Conservation (phyloP, 2,888 invertebrate genomes). For the Orthonychiurus folsomi region DNA sequence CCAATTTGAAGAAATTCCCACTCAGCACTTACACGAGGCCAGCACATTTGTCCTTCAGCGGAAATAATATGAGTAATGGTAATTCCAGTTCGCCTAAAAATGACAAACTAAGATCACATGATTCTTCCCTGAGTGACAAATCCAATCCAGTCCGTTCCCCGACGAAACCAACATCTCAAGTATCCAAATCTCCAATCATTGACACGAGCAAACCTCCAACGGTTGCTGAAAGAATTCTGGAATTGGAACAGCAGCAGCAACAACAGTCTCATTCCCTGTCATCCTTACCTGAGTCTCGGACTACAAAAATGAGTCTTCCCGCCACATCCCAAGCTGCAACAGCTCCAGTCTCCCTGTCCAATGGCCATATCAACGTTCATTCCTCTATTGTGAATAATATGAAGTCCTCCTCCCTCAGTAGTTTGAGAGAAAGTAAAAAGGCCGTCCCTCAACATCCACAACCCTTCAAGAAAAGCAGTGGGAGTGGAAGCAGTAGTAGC, state of each 20-base stretch:
- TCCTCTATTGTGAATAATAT: constrained; percentile 10
- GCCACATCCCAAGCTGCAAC: too few species aligned
- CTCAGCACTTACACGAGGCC: constrained; percentile 57
- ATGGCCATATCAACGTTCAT: too few species aligned
- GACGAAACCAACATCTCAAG: constrained; percentile 41
- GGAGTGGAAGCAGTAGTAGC: not conserved
- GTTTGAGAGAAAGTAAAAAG: constrained; percentile 10
- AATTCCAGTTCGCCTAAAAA: constrained; percentile 12
- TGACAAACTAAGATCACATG: too few species aligned
- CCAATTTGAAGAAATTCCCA: constrained; percentile 55
- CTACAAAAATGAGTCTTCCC: constrained; percentile 1
- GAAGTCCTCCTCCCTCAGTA: constrained; percentile 17
- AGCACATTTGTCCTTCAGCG: constrained; percentile 26
- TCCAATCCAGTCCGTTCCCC: too few species aligned
- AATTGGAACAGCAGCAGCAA: constrained; percentile 52
- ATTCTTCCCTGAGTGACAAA: too few species aligned
- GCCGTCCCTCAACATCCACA: constrained; percentile 15
- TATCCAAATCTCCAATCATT: constrained; percentile 38
- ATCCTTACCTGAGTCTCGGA: constrained; percentile 6
- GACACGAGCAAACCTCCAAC: constrained; percentile 48
- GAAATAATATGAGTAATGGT: not conserved
- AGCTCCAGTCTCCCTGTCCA: too few species aligned
- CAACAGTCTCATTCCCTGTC: constrained; percentile 40
- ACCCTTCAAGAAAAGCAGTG: constrained; percentile 9
- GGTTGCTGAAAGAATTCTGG: constrained; percentile 58